Percentiles rank a stretch among this genome's conserved stretches.
Evolutionary conservation across 2,888 invertebrate species (phyloP).

Genomic region (Phyllotreta cruciferae): DNA sequence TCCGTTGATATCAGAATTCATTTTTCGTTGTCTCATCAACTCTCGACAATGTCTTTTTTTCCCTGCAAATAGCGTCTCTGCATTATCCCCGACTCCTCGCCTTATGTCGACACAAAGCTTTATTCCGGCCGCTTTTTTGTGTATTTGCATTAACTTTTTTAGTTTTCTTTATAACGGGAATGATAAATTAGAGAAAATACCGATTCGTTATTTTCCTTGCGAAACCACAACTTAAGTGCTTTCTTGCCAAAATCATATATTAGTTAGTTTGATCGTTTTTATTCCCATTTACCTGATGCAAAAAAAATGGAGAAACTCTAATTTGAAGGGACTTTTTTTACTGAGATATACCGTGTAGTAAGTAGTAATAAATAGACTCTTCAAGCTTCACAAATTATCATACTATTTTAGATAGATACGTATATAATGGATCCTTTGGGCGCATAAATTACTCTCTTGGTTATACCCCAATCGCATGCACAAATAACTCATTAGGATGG

Average conservation of each 20-base stretch:
- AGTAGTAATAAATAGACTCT: no score
- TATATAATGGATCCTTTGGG: no score
- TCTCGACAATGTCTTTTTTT: slow-evolving; percentile 16
- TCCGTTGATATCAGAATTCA: slow-evolving; percentile 11
- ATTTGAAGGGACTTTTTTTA: no score
- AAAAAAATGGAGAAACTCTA: slow-evolving; percentile 13
- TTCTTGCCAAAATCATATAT: slow-evolving; percentile 18
- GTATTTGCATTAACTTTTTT: slow-evolving; percentile 32
- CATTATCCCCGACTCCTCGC: slow-evolving; percentile 34
- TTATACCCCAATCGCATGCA: no score
- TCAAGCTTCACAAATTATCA: no score
- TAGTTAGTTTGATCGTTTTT: no score
- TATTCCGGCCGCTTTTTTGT: slow-evolving; percentile 23
- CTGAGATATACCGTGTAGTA: no score
- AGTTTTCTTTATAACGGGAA: slow-evolving; percentile 22
- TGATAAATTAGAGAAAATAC: slow-evolving; percentile 33
- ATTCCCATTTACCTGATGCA: slow-evolving; percentile 26
- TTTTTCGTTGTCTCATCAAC: slow-evolving; percentile 28
- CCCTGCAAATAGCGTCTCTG: slow-evolving; percentile 32
- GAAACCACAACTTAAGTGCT: slow-evolving; percentile 23
- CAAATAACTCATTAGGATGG: no score
- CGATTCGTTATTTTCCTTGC: slow-evolving; percentile 23
- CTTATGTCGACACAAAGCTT: slow-evolving; percentile 35
- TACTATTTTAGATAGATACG: no score
- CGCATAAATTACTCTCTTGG: no score